Evolutionary conservation across 2,888 invertebrate genomes (phyloP).

Genomic region (Aphodius granarius): DNA sequence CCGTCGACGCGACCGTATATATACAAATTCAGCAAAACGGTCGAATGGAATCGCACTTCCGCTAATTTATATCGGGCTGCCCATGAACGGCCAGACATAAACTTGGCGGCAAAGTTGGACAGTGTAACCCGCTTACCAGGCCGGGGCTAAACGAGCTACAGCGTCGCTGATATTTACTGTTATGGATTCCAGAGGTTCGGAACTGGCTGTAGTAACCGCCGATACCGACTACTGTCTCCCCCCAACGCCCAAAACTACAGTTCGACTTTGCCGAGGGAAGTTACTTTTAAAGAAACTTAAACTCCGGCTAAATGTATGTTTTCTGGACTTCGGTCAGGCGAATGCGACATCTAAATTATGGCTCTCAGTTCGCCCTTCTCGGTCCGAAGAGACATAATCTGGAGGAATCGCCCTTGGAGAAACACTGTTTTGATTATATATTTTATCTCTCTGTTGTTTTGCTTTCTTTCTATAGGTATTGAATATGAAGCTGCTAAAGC

Average conservation of each 20-base stretch:
- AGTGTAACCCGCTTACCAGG: slow-evolving; percentile 40
- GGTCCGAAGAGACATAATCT: not conserved
- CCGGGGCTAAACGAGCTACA: slow-evolving; percentile 42
- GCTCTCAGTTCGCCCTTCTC: slow-evolving; percentile 13
- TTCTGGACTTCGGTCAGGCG: slow-evolving; percentile 36
- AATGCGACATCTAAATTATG: slow-evolving; percentile 21
- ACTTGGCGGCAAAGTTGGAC: slow-evolving; percentile 41
- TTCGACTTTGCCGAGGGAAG: slow-evolving; percentile 39
- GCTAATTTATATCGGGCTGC: slow-evolving; percentile 44
- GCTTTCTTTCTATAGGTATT: not conserved
- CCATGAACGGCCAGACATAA: slow-evolving; percentile 41
- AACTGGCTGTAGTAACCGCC: slow-evolving; percentile 45
- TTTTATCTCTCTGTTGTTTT: not conserved
- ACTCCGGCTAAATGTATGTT: slow-evolving; percentile 42
- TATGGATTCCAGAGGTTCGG: slow-evolving; percentile 43
- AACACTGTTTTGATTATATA: not conserved
- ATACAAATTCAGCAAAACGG: slow-evolving; percentile 36
- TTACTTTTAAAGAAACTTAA: slow-evolving; percentile 41
- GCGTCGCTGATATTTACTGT: slow-evolving; percentile 46
- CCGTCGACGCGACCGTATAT: slow-evolving; percentile 22
- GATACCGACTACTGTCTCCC: slow-evolving; percentile 39
- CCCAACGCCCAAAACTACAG: slow-evolving; percentile 34
- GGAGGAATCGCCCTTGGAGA: not conserved
- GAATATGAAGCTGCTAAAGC: too few relatives aligned
- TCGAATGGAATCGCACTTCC: slow-evolving; percentile 40